Base-by-base conservation (phyloP, 1,140 invertebrate species). In the Manduca sexta region DNA sequence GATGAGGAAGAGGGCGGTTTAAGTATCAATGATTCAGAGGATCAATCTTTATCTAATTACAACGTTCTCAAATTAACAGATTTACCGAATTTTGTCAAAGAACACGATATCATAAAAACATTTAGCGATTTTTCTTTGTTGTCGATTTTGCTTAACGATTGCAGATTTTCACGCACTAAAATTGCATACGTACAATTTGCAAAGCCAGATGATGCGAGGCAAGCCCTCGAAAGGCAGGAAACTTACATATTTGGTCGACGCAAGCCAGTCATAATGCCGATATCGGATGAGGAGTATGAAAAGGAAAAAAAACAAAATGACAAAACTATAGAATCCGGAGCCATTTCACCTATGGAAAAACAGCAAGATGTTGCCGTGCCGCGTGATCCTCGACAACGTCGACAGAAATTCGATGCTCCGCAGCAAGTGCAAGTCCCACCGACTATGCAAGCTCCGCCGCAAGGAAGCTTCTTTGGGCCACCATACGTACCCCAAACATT, bases 141-240 rank as follows among this genome's bases (percentile, higher is more conserved):
- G 1, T 91, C 92, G 15, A 90, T 96, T n/a, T 89, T 91, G 11
- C 67, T 89, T 14, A 87, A 88, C 18, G 88, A 90, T 12, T 89
- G 89, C 52, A 88, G 88, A 8, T 87, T 82, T 48, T 85, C 82
- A 17, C 86, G 88, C 0, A 88, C 88, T 54, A 90, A 78, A 67
- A 80, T 88, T 39, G 93, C 91, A 0, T 94, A 91, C 76, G 91
- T 95, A 1, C 91, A 95, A 64, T 94, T 96, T 57, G 88, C 88
- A 0, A 89, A 89, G 12, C 58, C 87, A 4, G 91, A 92, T 17
- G 93, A 95, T 45, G 92, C 92, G 0, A 87, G 88, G 35, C 72
- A 81, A 0, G 91, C 92, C 0, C 67, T 89, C 0, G 86, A 88
- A 2, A 84, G 88, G 11, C 84, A 85, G 50, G 71, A 77, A 1